Evolutionary conservation across 2,113 vertebrate species (phyloP), one percentile per base, ranked within the genome.

Genomic region (Rhynchopsitta pachyrhyncha): DNA sequence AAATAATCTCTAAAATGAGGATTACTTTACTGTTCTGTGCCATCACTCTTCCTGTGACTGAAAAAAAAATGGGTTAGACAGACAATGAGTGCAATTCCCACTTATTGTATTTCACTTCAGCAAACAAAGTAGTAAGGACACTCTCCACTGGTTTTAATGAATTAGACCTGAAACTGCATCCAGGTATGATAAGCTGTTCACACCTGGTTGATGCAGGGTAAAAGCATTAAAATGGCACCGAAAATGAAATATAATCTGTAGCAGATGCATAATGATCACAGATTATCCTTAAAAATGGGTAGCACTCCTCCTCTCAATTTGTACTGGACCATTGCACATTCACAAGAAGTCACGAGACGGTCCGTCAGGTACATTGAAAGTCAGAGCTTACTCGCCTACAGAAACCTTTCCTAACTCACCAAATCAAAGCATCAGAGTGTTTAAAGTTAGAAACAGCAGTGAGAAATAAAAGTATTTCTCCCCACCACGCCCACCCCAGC

Each of bases 1-100:
- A 94, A 92, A 77, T 73, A 77, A 80, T 41, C 42, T 77, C 63
- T 47, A 93, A 69, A 96, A 86, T 60, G 15, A 96, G 42, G 49
- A 78, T 74, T 91, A 44, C 39, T 75, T 90, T 59, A 80, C 50
- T 24, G 9, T 80, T 93, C 35, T 69, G 29, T 60, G 20, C 64
- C 42, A 92, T 62, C 33, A 28, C 49, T 60, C 52, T 86, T 92
- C 53, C 68, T 44, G 52, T 35, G 31, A 82, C 28, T 46, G 44
- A 63, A 90, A 90, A 74, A 35, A 47, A 33, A 69, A 75, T 42
- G 22, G 27, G 28, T 70, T 55, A 75, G 53, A n/a, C n/a, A 86
- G 64, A 71, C 17, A 74, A 33, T 14, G 10, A 55, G 27, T 2
- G 31, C 22, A 75, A 76, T 53, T 84, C 29, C 13, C 22, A 89